These are phyloP conservation scores for Palloptera scutellata DNA, from an alignment of 2,888 invertebrate genomes.

Conservation along the genomic window DNA sequence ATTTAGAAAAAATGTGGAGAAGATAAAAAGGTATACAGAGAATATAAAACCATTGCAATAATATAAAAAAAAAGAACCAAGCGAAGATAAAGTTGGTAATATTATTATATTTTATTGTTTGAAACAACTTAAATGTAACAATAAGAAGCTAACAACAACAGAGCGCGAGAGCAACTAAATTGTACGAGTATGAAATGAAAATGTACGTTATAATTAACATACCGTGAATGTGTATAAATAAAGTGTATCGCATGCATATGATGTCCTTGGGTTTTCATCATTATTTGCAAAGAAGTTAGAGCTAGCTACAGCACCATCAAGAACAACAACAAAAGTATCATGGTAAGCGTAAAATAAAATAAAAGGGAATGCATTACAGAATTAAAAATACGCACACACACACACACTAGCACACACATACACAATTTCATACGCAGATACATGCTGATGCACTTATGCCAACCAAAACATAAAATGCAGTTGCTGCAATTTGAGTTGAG, in stretches of 20 bases:
- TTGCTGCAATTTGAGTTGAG: neutral
- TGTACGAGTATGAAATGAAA: neutral
- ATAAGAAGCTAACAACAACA: neutral
- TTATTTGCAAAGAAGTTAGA: slow-evolving; percentile 7
- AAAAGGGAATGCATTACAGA: neutral
- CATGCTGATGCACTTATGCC: neutral
- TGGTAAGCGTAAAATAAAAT: neutral
- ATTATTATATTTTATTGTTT: neutral
- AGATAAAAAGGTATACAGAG: neutral
- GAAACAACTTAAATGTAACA: slow-evolving; percentile 6
- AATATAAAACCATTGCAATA: slow-evolving; percentile 1
- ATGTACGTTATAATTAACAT: neutral
- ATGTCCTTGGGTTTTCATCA: slow-evolving; percentile 22
- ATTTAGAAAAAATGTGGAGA: neutral
- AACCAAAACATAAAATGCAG: neutral
- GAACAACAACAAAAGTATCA: neutral
- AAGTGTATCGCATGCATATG: slow-evolving; percentile 24
- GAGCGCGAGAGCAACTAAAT: neutral
- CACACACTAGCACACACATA: neutral
- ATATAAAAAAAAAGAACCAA: neutral
- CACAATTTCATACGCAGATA: neutral
- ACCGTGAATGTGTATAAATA: slow-evolving; percentile 14
- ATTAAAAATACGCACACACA: neutral
- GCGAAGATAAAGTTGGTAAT: neutral
- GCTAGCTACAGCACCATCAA: slow-evolving; percentile 1